A percentile compares a stretch with the other conserved stretches of the same genome.
Evolutionary conservation across 1,140 invertebrate genomes (phyloP).

Genomic region (Neodiprion fabricii): DNA sequence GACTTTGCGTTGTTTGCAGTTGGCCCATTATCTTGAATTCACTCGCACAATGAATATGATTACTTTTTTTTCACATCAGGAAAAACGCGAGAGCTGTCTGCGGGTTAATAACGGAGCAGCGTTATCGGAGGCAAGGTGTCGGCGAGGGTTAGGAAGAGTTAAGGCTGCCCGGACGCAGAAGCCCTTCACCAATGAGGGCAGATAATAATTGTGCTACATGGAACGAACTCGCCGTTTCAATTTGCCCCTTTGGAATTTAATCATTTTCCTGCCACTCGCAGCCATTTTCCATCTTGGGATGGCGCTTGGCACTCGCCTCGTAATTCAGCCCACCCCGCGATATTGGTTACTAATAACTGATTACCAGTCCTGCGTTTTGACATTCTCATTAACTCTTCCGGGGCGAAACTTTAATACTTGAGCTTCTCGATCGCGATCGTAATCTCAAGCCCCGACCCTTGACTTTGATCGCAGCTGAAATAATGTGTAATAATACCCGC

Average conservation of each 20-base stretch:
- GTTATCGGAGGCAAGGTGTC: background rate
- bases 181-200: background rate
- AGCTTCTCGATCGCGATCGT: background rate
- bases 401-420: background rate
- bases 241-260: background rate
- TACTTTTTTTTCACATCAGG: too few species aligned
- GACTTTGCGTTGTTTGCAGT: too few species aligned
- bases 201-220: background rate
- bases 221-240: background rate
- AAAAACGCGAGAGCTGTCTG: too few species aligned
- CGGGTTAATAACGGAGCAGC: background rate
- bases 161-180: background rate
- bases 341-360: slow-evolving; percentile 8
- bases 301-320: background rate
- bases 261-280: slow-evolving; percentile 5
- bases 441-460: too few species aligned
- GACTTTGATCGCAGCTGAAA: too few species aligned
- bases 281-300: background rate
- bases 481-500: too few species aligned
- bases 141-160: background rate
- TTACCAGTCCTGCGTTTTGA: slow-evolving; percentile 3
- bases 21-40: too few species aligned
- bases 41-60: too few species aligned
- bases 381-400: background rate
- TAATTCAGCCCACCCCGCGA: background rate